Base-by-base conservation (phyloP, 2,113 vertebrate genomes). In the Tragelaphus strepsiceros region DNA sequence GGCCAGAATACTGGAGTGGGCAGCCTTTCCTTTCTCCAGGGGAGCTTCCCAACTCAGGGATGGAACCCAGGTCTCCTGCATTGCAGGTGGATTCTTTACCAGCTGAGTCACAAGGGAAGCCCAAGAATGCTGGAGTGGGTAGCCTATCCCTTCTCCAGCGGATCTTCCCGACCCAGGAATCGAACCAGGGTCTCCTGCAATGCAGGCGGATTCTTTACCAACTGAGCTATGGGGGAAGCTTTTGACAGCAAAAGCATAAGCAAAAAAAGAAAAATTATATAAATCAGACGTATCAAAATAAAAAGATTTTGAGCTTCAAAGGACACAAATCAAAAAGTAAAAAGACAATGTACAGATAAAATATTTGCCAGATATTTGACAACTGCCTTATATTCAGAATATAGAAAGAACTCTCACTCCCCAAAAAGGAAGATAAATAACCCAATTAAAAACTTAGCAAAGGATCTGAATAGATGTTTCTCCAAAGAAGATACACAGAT, bases 111-210 rank as follows among this genome's bases (percentile, higher is more conserved):
- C 16, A 11, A 5, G 24, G 58, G 56, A 58, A 58, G 21, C 56
- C 56, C 56, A 22, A 62, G 28, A 62, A 62, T 7, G 14, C 28
- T 62, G 61, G 61, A 62, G 61, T 7, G 61, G 14, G 61, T 3
- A 62, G 28, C 6, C 62, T 17, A 1, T n/a, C 62, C 32, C 62
- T 17, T n/a, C 62, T 67, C 62, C 62, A 67, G 32, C 0, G 1
- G 32, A 10, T 17, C 32, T 67, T 17, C 62, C 62, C 32, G 0
- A 67, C 32, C 62, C 62, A 67, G 62, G 62, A 5, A 67, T n/a
- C 1, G 0, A 19, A n/a, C 62, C 8, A 0, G 7, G 62, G 62
- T 67, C 62, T 67, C 16, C 62, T 67, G 62, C 32, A 67, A 1
- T n/a, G 15, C 62, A 64, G 62, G 62, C 7, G 3, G 62, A 64